These are phyloP conservation scores for Heliconius ismenius DNA, from an alignment of 2,888 invertebrate species.

Conservation along the genomic window DNA sequence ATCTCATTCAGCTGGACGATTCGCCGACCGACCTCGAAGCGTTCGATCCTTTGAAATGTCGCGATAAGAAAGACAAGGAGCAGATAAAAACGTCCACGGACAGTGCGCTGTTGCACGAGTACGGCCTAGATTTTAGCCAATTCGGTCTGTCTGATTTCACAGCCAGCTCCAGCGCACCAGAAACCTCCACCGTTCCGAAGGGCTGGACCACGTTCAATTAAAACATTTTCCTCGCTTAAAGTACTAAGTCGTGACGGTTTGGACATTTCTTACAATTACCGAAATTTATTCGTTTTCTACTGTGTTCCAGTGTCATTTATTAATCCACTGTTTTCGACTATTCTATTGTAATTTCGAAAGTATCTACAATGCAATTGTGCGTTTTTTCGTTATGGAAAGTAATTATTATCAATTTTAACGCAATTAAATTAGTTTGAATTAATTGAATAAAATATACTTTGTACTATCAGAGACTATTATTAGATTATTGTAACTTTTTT, in stretches of 20 bases:
- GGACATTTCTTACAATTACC: background rate
- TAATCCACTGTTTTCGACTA: background rate
- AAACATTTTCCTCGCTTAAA: background rate
- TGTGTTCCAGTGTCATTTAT: background rate
- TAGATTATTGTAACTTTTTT: too few species aligned
- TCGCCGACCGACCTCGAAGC: conserved; percentile 71
- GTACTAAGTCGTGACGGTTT: background rate
- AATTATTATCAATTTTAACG: background rate
- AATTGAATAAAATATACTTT: too few species aligned
- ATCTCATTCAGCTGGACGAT: conserved; percentile 76
- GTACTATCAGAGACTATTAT: too few species aligned
- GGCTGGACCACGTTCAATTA: conserved; percentile 77
- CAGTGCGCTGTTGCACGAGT: conserved; percentile 86
- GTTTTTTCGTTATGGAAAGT: conserved; percentile 7
- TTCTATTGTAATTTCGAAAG: background rate
- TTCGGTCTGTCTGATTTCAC: conserved; percentile 76
- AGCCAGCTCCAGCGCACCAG: conserved; percentile 54
- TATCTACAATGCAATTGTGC: conserved; percentile 17
- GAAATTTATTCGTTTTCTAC: conserved; percentile 4
- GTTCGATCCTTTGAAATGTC: conserved; percentile 72
- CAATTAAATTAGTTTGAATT: too few species aligned
- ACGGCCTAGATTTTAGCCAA: conserved; percentile 85
- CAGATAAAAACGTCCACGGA: conserved; percentile 76
- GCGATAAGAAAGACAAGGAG: conserved; percentile 65
- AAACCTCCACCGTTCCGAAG: conserved; percentile 62